Percentiles rank a stretch among this genome's conserved stretches.
Evolutionary conservation across 1,140 invertebrate species (phyloP).

Genomic region (Acromyrmex heyeri): DNA sequence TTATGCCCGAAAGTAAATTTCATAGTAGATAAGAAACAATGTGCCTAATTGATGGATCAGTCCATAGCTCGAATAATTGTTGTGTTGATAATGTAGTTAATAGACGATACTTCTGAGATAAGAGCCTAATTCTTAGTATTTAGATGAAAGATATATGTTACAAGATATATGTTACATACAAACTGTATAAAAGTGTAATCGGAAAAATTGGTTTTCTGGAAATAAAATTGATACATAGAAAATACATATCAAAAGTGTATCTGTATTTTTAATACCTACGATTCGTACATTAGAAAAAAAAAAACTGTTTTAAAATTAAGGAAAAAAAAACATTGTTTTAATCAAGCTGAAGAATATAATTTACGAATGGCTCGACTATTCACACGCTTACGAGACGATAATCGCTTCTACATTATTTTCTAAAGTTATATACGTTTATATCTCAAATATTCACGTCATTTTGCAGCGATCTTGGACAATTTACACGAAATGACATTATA

Average conservation of each 20-base stretch:
- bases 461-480: constrained; percentile 52
- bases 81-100: neutral
- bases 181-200: constrained; percentile 24
- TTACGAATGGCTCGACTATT: neutral
- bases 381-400: constrained; percentile 7
- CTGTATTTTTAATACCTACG: constrained; percentile 11
- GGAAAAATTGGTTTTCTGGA: constrained; percentile 13
- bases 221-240: constrained; percentile 21
- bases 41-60: neutral
- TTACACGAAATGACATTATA: constrained; percentile 37
- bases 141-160: neutral
- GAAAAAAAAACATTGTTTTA: neutral
- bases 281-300: neutral
- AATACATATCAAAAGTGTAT: neutral
- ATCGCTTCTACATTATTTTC: constrained; percentile 25
- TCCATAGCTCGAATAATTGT: neutral
- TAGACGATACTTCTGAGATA: neutral
- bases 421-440: neutral
- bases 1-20: neutral
- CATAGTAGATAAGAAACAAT: neutral
- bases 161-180: neutral
- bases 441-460: constrained; percentile 27
- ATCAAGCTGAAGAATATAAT: neutral
- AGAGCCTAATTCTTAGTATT: neutral
- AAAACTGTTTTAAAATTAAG: neutral